These are phyloP conservation scores for Oreortyx pictus DNA, from an alignment of 2,797 vertebrate species.

Conservation along the genomic window DNA sequence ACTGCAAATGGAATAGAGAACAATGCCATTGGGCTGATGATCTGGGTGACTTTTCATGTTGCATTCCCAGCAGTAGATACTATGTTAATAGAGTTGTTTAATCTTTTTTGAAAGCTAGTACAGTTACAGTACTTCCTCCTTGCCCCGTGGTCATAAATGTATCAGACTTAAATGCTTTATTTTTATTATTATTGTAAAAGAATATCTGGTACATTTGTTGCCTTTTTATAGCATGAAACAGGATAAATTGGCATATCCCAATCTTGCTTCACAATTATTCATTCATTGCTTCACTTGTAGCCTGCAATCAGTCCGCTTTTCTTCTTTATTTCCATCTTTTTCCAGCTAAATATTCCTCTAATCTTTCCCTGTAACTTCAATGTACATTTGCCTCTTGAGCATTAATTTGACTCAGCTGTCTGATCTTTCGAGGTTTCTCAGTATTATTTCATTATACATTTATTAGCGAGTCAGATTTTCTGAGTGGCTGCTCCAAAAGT, in stretches of 20 bases:
- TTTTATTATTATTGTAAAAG: constrained; percentile 15
- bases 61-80: not conserved
- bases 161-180: constrained; percentile 15
- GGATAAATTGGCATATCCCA: not conserved
- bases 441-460: not conserved
- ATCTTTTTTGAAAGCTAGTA: constrained; percentile 13
- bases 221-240: not conserved
- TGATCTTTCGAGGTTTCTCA: not conserved
- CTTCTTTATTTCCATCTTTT: not conserved
- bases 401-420: not conserved
- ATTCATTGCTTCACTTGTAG: constrained; percentile 11
- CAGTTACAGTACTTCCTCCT: constrained; percentile 6
- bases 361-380: not conserved
- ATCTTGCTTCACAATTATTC: constrained; percentile 8
- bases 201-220: not conserved
- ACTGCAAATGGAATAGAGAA: not conserved
- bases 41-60: not conserved
- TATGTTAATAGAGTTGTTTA: constrained; percentile 47
- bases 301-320: constrained; percentile 31
- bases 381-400: constrained; percentile 10
- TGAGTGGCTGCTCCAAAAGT: not conserved
- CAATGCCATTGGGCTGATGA: not conserved
- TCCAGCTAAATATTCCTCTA: constrained; percentile 23
- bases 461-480: not conserved
- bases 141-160: constrained; percentile 34